These are phyloP conservation scores for Prunella himalayana DNA, from an alignment of 2,113 vertebrate species.

Conservation along the genomic window DNA sequence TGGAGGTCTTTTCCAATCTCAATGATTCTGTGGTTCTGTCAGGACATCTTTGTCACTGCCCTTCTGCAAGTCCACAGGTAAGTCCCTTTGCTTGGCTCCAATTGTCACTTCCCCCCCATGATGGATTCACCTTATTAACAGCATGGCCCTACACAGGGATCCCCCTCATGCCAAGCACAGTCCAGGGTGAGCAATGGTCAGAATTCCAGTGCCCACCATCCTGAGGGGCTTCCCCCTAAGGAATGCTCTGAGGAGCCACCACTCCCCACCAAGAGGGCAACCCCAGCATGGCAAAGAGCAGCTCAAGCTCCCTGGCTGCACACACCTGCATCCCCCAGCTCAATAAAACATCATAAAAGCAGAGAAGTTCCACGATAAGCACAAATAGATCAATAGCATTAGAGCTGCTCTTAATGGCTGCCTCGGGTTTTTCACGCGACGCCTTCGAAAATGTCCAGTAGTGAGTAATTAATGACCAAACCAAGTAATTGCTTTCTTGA, in stretches of 20 bases:
- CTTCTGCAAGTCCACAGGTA: background rate
- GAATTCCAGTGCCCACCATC: background rate
- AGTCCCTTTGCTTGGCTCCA: background rate
- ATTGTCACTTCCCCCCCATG: background rate
- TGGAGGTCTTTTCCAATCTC: background rate
- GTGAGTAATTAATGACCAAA: conserved; percentile 64
- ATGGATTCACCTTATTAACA: background rate
- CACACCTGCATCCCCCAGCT: background rate
- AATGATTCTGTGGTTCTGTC: background rate
- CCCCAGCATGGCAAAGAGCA: background rate
- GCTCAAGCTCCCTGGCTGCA: background rate
- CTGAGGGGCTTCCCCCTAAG: background rate
- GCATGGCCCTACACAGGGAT: background rate
- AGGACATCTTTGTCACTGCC: background rate
- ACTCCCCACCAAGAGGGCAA: background rate
- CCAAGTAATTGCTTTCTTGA: conserved; percentile 68
- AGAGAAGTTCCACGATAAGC: conserved; percentile 29
- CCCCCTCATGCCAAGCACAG: background rate
- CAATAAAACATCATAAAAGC: conserved; percentile 48
- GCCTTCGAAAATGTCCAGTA: conserved; percentile 40
- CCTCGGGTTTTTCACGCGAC: conserved; percentile 45
- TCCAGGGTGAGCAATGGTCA: accelerated
- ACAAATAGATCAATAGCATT: conserved; percentile 66
- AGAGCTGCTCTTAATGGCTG: conserved; percentile 52
- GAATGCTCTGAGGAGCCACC: background rate